Evolutionary conservation across 2,113 vertebrate species (phyloP).

Genomic region (Sebastes fasciatus): DNA sequence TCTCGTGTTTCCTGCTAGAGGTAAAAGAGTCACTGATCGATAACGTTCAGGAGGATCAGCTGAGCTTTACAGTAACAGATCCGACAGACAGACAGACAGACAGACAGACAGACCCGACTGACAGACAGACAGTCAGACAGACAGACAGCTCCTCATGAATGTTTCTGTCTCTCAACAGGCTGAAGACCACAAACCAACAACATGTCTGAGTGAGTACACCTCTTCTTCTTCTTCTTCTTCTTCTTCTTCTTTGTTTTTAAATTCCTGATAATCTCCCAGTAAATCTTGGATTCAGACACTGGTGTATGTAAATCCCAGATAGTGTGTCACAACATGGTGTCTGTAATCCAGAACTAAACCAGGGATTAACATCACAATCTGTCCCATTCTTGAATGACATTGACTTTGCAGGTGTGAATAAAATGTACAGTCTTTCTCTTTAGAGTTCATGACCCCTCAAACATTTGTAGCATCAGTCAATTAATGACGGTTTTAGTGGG

Average conservation of each 20-base stretch:
- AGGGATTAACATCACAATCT: not conserved
- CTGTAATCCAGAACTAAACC: not conserved
- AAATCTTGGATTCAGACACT: not conserved
- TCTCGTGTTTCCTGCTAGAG: conserved; percentile 23
- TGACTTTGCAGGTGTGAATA: no score
- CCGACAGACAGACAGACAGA: no score
- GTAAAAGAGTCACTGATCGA: conserved; percentile 42
- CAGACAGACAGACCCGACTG: no score
- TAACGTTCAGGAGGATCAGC: not conserved
- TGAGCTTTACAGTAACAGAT: no score
- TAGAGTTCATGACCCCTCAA: no score
- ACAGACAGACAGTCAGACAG: no score
- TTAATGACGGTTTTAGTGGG: no score
- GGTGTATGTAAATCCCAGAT: no score
- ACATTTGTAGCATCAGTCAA: no score
- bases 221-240: no score
- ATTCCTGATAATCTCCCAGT: not conserved
- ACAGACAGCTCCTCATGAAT: not conserved
- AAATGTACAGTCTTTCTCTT: no score
- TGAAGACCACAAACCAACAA: conserved; percentile 60
- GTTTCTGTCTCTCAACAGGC: conserved; percentile 68
- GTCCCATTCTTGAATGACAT: no score
- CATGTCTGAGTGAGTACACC: conserved; percentile 83
- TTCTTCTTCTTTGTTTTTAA: not conserved
- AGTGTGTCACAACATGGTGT: not conserved